Evolutionary conservation across 2,113 vertebrate species (phyloP).

Genomic region (Isurus oxyrinchus): DNA sequence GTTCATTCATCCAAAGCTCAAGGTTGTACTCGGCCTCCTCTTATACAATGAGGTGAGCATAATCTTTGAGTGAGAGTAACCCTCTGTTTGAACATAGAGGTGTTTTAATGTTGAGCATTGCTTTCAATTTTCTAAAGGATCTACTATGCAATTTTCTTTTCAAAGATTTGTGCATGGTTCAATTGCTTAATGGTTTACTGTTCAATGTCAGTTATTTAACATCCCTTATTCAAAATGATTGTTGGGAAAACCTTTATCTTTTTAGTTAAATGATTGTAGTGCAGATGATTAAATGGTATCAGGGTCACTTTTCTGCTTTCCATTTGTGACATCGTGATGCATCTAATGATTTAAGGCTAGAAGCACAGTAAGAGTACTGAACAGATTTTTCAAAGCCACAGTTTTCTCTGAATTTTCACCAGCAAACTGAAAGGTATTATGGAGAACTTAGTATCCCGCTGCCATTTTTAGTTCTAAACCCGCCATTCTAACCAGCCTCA

Average conservation of each 20-base stretch:
- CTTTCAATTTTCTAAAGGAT: neutral
- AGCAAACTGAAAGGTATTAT: neutral
- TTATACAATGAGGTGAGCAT: neutral
- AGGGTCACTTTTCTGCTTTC: neutral
- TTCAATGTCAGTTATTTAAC: neutral
- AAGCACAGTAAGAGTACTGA: neutral
- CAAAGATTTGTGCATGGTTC: neutral
- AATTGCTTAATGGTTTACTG: neutral
- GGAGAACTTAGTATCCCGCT: neutral
- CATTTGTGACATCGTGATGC: neutral
- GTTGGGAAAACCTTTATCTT: neutral
- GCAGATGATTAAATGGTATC: neutral
- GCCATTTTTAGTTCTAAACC: neutral
- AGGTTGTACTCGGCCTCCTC: neutral
- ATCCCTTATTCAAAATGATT: neutral
- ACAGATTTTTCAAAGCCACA: neutral
- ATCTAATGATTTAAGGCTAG: neutral
- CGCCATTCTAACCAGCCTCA: neutral
- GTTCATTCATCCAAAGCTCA: conserved; percentile 8
- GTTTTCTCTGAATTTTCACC: neutral
- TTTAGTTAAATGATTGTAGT: neutral
- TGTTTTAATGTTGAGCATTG: neutral
- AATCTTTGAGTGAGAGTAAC: neutral
- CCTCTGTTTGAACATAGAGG: neutral
- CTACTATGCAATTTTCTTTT: neutral